Conservation (phyloP, 2,888 invertebrate genomes). For the Gryllus longicercus region DNA sequence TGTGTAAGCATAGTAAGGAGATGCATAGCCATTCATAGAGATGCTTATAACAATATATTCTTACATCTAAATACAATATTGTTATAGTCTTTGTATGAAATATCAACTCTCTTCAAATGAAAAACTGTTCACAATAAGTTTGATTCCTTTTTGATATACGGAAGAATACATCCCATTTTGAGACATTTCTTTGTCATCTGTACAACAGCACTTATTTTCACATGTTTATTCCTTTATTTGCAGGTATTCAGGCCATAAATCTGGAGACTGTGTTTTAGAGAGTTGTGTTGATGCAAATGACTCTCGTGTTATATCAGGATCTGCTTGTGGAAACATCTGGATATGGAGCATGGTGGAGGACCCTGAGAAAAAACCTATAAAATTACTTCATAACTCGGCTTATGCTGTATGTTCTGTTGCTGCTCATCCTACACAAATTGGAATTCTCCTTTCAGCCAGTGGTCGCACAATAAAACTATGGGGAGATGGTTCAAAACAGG, state of each 20-base stretch:
- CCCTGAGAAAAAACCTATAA: constrained; percentile 54
- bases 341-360: constrained; percentile 86
- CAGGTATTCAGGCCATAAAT: constrained; percentile 78
- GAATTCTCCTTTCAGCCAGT: constrained; percentile 68
- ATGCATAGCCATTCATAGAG: too few relatives aligned
- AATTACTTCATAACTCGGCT: constrained; percentile 39
- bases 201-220: too few relatives aligned
- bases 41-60: too few relatives aligned
- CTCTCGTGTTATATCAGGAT: constrained; percentile 83
- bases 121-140: too few relatives aligned
- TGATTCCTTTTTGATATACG: too few relatives aligned
- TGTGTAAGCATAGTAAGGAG: too few relatives aligned
- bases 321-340: constrained; percentile 79
- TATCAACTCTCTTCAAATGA: too few relatives aligned
- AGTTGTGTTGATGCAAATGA: constrained; percentile 81
- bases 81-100: too few relatives aligned
- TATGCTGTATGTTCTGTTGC: constrained; percentile 73
- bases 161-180: too few relatives aligned
- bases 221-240: constrained; percentile 32
- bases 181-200: too few relatives aligned
- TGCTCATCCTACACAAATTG: constrained; percentile 70
- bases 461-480: constrained; percentile 70
- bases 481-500: constrained; percentile 45
- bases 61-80: too few relatives aligned
- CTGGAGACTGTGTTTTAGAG: constrained; percentile 64